These are phyloP conservation scores for Epicampocera succincta DNA, from an alignment of 2,888 invertebrate genomes.

Conservation along the genomic window DNA sequence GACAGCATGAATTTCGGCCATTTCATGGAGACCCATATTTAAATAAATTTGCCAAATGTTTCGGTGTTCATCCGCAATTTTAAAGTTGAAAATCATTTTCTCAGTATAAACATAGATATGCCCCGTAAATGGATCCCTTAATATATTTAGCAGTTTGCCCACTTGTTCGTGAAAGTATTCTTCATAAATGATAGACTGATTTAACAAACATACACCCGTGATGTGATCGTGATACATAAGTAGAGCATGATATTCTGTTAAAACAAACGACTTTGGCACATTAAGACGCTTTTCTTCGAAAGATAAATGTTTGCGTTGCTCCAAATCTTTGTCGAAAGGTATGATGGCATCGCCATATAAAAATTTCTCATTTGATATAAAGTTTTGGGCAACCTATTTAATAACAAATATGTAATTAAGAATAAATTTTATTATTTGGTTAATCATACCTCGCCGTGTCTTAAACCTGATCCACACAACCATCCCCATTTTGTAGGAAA, in stretches of 20 bases:
- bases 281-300: slow-evolving; percentile 78
- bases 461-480: slow-evolving; percentile 92
- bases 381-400: slow-evolving; percentile 62
- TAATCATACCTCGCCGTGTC: slow-evolving; percentile 87
- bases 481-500: slow-evolving; percentile 92
- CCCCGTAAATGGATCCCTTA: slow-evolving; percentile 89
- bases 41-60: slow-evolving; percentile 95
- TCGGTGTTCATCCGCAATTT: slow-evolving; percentile 91
- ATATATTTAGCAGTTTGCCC: slow-evolving; percentile 90
- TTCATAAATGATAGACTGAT: slow-evolving; percentile 92
- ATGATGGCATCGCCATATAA: slow-evolving; percentile 74
- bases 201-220: slow-evolving; percentile 91
- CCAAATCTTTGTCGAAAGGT: slow-evolving; percentile 72
- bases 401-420: neutral
- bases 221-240: slow-evolving; percentile 92
- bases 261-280: slow-evolving; percentile 88
- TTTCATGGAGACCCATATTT: slow-evolving; percentile 91
- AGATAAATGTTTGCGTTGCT: slow-evolving; percentile 74
- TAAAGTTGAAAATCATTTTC: slow-evolving; percentile 92
- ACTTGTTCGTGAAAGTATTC: slow-evolving; percentile 91
- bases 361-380: slow-evolving; percentile 70
- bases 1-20: slow-evolving; percentile 92
- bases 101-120: slow-evolving; percentile 94
- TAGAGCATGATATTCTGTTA: slow-evolving; percentile 95
- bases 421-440: neutral